Evolutionary conservation across 2,888 invertebrate genomes (phyloP).

Genomic region (Nipponacmea schrenckii): DNA sequence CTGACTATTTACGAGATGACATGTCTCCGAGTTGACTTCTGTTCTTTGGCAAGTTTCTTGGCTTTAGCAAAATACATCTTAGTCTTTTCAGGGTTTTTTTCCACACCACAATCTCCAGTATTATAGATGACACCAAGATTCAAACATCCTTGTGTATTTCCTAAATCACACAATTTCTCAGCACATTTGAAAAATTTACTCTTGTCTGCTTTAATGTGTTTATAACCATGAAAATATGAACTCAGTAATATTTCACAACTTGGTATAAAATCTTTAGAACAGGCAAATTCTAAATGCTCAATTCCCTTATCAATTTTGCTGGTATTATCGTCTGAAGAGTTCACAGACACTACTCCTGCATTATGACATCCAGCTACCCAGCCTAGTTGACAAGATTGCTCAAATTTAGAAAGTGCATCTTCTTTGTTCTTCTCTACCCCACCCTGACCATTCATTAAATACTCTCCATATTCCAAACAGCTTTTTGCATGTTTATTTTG

Average conservation of each 20-base stretch:
- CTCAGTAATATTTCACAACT: conserved; percentile 76
- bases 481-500: conserved; percentile 85
- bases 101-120: conserved; percentile 80
- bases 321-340: conserved; percentile 22
- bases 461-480: conserved; percentile 86
- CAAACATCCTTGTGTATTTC: conserved; percentile 84
- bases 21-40: too few species aligned
- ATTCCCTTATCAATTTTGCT: conserved; percentile 70
- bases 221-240: too few species aligned
- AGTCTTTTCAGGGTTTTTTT: conserved; percentile 78
- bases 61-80: conserved; percentile 80
- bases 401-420: conserved; percentile 41
- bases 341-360: conserved; percentile 42
- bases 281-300: conserved; percentile 82
- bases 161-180: conserved; percentile 82
- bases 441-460: conserved; percentile 70
- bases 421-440: conserved; percentile 39
- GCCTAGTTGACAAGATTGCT: conserved; percentile 50
- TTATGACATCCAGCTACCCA: conserved; percentile 52
- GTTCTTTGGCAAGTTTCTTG: conserved; percentile 68
- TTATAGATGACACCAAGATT: conserved; percentile 79
- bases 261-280: conserved; percentile 77
- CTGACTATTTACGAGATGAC: too few species aligned
- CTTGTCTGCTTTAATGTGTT: conserved; percentile 73
- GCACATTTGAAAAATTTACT: conserved; percentile 83